Base-by-base conservation (phyloP, 2,888 invertebrate species). In the Cosmia pyralina region DNA sequence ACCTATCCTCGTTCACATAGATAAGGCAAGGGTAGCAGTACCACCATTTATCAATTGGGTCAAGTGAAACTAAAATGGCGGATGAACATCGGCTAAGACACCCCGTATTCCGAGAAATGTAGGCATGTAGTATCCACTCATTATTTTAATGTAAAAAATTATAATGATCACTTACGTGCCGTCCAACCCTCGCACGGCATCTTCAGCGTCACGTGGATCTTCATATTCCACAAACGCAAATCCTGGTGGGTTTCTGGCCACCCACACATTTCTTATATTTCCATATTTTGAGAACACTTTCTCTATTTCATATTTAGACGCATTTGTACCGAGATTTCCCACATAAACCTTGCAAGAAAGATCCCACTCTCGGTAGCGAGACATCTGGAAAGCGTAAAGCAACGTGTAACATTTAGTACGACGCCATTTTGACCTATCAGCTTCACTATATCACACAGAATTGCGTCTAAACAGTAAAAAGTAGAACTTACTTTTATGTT, bases 171-270 rank as follows among this genome's bases (percentile, higher is more conserved):
- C 96, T 95, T 87, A 96, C 96, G 96, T 96, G 90, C 98, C 98
- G 93, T 98, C 98, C 89, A 98, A 94, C 44, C 98, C 98, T 88
- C 98, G 96, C 19, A 98, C 98, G 48, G 98, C 97, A 93, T 98
- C 98, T 93, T 98, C 98, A 19, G 98, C 98, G 91, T 99, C 99
- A 79, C 98, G 96, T 22, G 98, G 97, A 90, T 99, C 98, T 95
- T 98, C 98, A 92, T 97, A 98, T 93, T 98, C 98, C 7, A 98
- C 98, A 93, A 98, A 98, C 0, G 98, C 98, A 94, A 98, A 98
- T 28, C 98, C 99, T 10, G 99, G 98, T 57, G 99, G 99, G 91
- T 99, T 98, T 88, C 99, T 96, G 0, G 99, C 99, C 68, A 99
- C 98, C 99, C 99, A 99, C 64, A 99, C 98, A 94, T 98, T 99